Evolutionary conservation across 2,888 invertebrate genomes (phyloP), one percentile per base, ranked within the genome.

Genomic region (Cheilosia vulpina): DNA sequence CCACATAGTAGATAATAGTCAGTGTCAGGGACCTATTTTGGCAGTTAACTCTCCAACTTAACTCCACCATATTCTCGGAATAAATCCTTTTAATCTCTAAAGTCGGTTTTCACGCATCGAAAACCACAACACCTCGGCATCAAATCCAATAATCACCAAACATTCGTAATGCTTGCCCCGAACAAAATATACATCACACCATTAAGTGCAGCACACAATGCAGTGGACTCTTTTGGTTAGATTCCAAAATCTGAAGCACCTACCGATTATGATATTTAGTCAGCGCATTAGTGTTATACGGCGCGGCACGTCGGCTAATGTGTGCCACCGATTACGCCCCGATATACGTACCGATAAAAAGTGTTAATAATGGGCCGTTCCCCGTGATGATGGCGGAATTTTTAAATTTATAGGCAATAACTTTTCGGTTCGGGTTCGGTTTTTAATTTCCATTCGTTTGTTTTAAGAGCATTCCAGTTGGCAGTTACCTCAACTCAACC

Each of bases 351-450:
- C 66, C 81, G 85, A 85, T 81, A 85, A 85, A 85, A 85, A 85
- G 85, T 85, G 85, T 85, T 85, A 85, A 85, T 85, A 85, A 85
- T 72, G 72, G 76, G 24, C 66, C 77, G 66, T 62, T 72, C 65
- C 76, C 72, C 71, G 15, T 13, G 17, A 19, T 47, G 19, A 50
- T 66, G 66, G 57, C 50, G 72, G 76, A 43, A 85, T 85, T 85
- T 72, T 57, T 57, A 57, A 85, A 85, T 85, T 85, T 85, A 85
- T 85, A 76, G 85, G 81, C 85, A 85, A 85, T 85, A 85, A 85
- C 76, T 85, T 81, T 77, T 62, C 79, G 76, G 76, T 76, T 81
- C 34, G 66, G 85, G 76, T 72, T 81, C 24, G 66, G 85, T 72
- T 62, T 72, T 85, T 66, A 1, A 80, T 76, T 85, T 76, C 63